Conservation (phyloP, 2,888 invertebrate species). For the Hemaris fuciformis region DNA sequence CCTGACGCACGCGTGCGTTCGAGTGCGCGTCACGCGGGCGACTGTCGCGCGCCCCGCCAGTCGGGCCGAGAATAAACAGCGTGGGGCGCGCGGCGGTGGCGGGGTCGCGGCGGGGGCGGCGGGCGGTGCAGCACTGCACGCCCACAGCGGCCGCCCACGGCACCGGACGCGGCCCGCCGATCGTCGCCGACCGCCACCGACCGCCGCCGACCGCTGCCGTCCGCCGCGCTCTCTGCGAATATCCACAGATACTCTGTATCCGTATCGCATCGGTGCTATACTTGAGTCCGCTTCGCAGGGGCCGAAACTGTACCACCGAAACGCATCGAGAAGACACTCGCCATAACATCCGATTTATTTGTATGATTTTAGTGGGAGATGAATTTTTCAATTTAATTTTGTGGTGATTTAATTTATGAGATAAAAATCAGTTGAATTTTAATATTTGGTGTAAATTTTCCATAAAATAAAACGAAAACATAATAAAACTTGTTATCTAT, state of each 20-base stretch:
- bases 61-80: constrained; percentile 75
- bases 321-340: not conserved
- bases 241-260: not conserved
- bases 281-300: not conserved
- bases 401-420: too few relatives aligned
- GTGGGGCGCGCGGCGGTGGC: constrained; percentile 57
- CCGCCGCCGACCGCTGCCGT: constrained; percentile 36
- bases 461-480: too few relatives aligned
- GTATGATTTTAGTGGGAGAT: too few relatives aligned
- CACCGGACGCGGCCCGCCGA: constrained; percentile 32
- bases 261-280: not conserved
- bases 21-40: constrained; percentile 76
- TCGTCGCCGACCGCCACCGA: constrained; percentile 35
- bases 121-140: constrained; percentile 73
- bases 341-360: too few relatives aligned
- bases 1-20: constrained; percentile 70
- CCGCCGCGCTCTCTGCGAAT: not conserved
- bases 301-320: not conserved
- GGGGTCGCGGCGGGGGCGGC: constrained; percentile 58
- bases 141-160: constrained; percentile 74
- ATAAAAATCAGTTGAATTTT: too few relatives aligned
- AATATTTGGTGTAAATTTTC: too few relatives aligned
- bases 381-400: too few relatives aligned
- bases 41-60: constrained; percentile 69
- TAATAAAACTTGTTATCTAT: too few relatives aligned